phyloP scores from a whole-genome alignment of 2,797 vertebrate genomes.

The Pteropus rufus region DNA sequence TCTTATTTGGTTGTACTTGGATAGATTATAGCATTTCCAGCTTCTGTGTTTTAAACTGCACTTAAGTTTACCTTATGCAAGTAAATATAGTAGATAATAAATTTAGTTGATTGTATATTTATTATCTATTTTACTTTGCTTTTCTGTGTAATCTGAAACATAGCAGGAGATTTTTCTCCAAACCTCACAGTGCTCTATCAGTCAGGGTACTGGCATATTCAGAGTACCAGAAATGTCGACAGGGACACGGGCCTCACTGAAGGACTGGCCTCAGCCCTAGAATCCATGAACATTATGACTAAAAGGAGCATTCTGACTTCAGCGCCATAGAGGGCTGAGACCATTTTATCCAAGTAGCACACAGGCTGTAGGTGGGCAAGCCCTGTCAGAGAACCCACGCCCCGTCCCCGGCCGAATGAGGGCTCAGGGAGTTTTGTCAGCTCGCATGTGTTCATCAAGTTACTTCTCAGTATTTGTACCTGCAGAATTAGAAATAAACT shows the following conservation, averaged over 20 bases:
- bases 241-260: neutral
- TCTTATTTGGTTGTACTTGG: neutral
- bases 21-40: neutral
- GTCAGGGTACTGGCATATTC: neutral
- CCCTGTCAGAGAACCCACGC: neutral
- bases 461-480: neutral
- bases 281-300: neutral
- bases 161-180: neutral
- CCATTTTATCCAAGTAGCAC: fast-evolving
- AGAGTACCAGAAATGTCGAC: neutral
- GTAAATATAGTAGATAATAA: neutral
- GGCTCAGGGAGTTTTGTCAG: neutral
- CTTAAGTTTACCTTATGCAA: neutral
- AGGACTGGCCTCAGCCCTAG: neutral
- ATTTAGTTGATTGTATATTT: neutral
- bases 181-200: neutral
- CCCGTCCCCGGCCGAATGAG: neutral
- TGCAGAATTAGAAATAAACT: neutral
- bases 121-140: neutral
- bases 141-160: neutral
- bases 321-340: neutral
- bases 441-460: neutral
- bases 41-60: neutral
- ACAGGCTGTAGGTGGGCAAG: neutral
- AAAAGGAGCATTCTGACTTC: neutral